Evolutionary conservation across 2,888 invertebrate species (phyloP).

Genomic region (Pycnomerus fuliginosus): DNA sequence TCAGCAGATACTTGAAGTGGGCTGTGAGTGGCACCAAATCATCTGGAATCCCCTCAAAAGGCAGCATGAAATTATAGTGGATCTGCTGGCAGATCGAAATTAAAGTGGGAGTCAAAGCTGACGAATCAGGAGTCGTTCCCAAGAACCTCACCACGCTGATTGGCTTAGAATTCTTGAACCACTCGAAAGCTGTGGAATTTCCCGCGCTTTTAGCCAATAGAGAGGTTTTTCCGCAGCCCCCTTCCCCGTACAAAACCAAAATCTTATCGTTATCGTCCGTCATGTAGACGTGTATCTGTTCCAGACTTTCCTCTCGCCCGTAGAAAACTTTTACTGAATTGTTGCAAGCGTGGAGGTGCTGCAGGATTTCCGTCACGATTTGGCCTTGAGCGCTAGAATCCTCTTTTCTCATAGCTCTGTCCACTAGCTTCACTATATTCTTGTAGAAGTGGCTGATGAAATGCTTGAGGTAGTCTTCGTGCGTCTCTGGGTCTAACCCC

Average conservation of each 20-base stretch:
- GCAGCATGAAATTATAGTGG: conserved; percentile 87
- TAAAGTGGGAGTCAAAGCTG: conserved; percentile 89
- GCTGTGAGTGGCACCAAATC: conserved; percentile 94
- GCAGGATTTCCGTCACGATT: conserved; percentile 90
- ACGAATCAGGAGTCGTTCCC: conserved; percentile 96
- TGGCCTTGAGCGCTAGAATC: conserved; percentile 92
- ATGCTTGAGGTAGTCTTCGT: conserved; percentile 89
- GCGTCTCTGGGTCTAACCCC: conserved; percentile 89
- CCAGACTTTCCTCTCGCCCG: conserved; percentile 84
- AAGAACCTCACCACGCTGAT: conserved; percentile 89
- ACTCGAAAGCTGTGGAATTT: conserved; percentile 66
- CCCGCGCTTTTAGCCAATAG: conserved; percentile 90
- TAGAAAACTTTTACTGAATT: conserved; percentile 93
- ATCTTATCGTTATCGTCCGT: conserved; percentile 83
- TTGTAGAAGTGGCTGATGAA: conserved; percentile 94
- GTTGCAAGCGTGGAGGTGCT: conserved; percentile 93
- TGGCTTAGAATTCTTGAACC: conserved; percentile 75
- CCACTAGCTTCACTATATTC: conserved; percentile 87
- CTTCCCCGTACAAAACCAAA: conserved; percentile 89
- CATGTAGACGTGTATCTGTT: conserved; percentile 80
- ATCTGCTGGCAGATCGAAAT: conserved; percentile 94
- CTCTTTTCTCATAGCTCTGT: conserved; percentile 93
- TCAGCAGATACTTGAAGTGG: conserved; percentile 91
- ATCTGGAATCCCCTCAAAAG: conserved; percentile 92
- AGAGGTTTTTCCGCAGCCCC: conserved; percentile 98